These are phyloP conservation scores for Panulirus ornatus DNA, from an alignment of 1,140 invertebrate species.

Conservation along the genomic window DNA sequence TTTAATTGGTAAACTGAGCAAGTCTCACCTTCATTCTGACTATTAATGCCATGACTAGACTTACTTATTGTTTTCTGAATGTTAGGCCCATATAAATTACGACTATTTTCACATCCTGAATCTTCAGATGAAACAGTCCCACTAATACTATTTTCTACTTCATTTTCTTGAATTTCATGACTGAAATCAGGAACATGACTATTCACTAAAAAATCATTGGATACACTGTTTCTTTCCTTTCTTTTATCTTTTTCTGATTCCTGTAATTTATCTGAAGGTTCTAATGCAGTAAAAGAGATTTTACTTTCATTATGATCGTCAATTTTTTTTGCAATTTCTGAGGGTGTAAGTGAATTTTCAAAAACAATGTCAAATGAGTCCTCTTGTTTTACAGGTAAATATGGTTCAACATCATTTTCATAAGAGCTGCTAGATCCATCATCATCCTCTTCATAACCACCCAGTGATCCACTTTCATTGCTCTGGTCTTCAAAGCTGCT, in stretches of 20 bases:
- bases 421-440: background rate
- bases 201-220: background rate
- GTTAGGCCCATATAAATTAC: background rate
- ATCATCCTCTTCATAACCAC: background rate
- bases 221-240: background rate
- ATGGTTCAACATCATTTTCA: background rate
- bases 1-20: background rate
- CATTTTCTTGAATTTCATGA: background rate
- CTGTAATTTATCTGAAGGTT: background rate
- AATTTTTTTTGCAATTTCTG: background rate
- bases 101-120: slow-evolving; percentile 3
- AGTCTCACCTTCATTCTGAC: background rate
- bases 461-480: background rate
- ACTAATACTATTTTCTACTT: background rate
- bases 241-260: background rate
- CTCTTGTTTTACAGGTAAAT: background rate
- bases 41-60: background rate
- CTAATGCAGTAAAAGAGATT: background rate
- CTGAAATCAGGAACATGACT: background rate
- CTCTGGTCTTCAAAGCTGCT: background rate
- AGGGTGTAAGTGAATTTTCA: slow-evolving; percentile 22
- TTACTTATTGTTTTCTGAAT: background rate
- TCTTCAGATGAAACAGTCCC: slow-evolving; percentile 25
- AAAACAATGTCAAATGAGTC: slow-evolving; percentile 58
- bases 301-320: background rate